These are phyloP conservation scores for Phortica okadai DNA, from an alignment of 2,888 invertebrate genomes.

Conservation along the genomic window DNA sequence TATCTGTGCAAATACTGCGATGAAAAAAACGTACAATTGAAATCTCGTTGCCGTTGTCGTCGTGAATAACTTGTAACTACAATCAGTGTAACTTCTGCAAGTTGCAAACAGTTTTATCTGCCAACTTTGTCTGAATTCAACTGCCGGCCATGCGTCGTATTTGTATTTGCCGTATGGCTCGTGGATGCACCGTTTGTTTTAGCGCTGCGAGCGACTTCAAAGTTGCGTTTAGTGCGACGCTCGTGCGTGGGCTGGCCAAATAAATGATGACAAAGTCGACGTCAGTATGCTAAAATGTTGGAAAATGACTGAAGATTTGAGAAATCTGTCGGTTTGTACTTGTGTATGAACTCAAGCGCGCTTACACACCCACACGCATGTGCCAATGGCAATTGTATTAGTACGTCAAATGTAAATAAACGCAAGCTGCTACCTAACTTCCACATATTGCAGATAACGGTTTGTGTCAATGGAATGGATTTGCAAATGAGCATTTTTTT, in stretches of 20 bases:
- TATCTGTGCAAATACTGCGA: no score
- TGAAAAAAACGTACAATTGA: no score
- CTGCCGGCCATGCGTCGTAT: neutral
- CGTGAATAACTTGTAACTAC: no score
- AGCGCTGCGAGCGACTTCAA: neutral
- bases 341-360: neutral
- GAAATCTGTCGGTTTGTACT: neutral
- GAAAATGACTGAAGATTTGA: neutral
- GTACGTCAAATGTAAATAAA: neutral
- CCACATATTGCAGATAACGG: constrained; percentile 10
- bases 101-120: no score
- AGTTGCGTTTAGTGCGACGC: neutral
- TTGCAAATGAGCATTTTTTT: neutral
- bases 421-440: neutral
- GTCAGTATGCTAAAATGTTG: neutral
- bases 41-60: no score
- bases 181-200: neutral
- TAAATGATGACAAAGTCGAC: neutral
- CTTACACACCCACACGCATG: neutral
- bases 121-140: no score
- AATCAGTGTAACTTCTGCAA: no score
- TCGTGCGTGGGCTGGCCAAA: constrained; percentile 1
- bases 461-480: neutral
- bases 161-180: neutral
- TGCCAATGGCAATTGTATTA: constrained; percentile 8